Base-by-base conservation (phyloP, 2,113 vertebrate species). In the Mobula birostris region DNA sequence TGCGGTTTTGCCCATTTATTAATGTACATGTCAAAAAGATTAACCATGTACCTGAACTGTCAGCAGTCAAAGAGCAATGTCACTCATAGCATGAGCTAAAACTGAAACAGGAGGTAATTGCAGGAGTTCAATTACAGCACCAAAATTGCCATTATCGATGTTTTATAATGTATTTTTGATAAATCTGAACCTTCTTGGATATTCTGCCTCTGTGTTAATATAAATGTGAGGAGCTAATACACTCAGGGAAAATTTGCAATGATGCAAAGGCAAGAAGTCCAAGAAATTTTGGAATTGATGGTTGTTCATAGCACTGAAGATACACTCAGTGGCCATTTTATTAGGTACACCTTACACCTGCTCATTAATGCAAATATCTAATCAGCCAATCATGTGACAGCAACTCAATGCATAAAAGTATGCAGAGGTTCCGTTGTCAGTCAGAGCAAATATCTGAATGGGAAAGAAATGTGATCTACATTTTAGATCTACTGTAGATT, bases 1-100 rank as follows among this genome's bases (percentile, higher is more conserved):
- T 40, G 66, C 70, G 66, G 63, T 92, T 92, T 92, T 72, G 66
- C 70, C 66, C 88, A 70, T 92, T 68, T 92, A 63, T 92, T 92
- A 92, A 68, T 92, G n/a, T n/a, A 32, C 32, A 72, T 72, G 88
- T 72, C 88, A 92, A 72, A 68, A 15, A 40, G 61, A 72, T 70
- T 40, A 70, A 17, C 88, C 15, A 11, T 36, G 66, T 72, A 92
- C 66, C 88, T 92, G 66, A 92, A 91, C 66, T 68, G 88, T 36
- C 29, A 70, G 66, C 61, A 91, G 36, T 63, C 14, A 36, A 91
- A 87, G 56, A 56, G 88, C 88, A 19, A 7, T 72, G 32, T 92
- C 32, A 92, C 36, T 92, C 88, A 92, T 24, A 40, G 32, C 32
- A 27, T 32, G 88, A 92, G 66, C n/a, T 90, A 68, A 72, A 15